Evolutionary conservation across 2,113 vertebrate species (phyloP), one percentile per base, ranked within the genome.

Genomic region (Callithrix jacchus): DNA sequence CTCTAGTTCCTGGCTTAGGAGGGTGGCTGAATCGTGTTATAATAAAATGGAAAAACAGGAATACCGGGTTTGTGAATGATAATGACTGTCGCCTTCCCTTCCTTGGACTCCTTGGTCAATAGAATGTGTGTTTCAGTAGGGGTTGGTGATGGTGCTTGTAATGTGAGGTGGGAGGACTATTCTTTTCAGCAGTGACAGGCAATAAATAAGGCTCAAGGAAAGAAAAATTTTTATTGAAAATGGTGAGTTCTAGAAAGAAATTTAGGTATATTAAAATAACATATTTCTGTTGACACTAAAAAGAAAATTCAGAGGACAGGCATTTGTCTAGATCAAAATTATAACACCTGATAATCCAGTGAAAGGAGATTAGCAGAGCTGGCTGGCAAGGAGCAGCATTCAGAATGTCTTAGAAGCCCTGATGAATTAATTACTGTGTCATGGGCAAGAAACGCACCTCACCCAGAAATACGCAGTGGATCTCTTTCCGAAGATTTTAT

Each of bases 81-180:
- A 47, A 86, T 40, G 11, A 40, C 61, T 32, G 17, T 64, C 5
- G 25, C 9, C 8, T 76, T 37, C 16, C 54, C n/a, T 54, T 40
- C 56, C 35, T 56, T 88, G 56, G 70, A 21, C 18, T 82, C 11
- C 5, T 7, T 95, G 58, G 7, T 13, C 35, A 35, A 17, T 27
- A 27, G 2, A 70, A 68, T 64, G 9, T 20, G 6, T 82, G 42
- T 90, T 84, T 68, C 37, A 49, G 14, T 5, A 23, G 3, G 1
- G 40, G 21, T 10, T 32, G 12, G 5, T 3, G 5, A 2, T 3
- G 5, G 49, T 18, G 17, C 5, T 37, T 9, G 9, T 4, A 10
- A 5, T 66, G 18, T 27, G 21, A 94, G 58, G 2, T 16, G 0
- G 9, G 30, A 32, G 6, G 1, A 66, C 40, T 49, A 37, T 82